Conservation (phyloP, 1,140 invertebrate genomes). For the Asbolus verrucosus region DNA sequence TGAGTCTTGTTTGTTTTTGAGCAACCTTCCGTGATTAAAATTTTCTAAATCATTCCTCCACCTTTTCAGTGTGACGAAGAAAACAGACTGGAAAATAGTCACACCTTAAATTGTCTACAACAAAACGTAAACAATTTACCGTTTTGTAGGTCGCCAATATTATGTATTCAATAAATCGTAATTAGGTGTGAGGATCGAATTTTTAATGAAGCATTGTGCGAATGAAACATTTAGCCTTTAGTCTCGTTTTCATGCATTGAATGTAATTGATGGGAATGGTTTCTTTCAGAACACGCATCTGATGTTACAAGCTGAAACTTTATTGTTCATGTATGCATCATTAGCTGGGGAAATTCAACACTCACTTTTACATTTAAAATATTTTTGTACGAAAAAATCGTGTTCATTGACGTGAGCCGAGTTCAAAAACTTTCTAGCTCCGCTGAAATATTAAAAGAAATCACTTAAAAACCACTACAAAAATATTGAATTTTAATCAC, state of each 20-base stretch:
- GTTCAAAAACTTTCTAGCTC: too few relatives aligned
- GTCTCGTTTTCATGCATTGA: conserved; percentile 22
- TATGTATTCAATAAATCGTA: conserved; percentile 36
- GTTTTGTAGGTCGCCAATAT: conserved; percentile 29
- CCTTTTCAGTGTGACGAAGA: conserved; percentile 25
- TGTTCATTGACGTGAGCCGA: too few relatives aligned
- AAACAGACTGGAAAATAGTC: conserved; percentile 15
- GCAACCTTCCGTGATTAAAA: conserved; percentile 12
- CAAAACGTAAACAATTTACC: conserved; percentile 30
- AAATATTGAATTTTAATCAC: too few relatives aligned
- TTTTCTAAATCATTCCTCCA: conserved; percentile 4
- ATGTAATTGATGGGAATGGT: conserved; percentile 18
- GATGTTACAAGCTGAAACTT: conserved; percentile 3
- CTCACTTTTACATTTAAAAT: background rate
- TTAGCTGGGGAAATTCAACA: conserved; percentile 6
- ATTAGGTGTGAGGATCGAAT: conserved; percentile 25
- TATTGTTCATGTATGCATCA: background rate
- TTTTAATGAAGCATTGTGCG: conserved; percentile 24
- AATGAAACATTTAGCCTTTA: conserved; percentile 8
- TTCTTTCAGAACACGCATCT: background rate
- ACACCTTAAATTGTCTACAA: conserved; percentile 21
- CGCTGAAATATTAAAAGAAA: too few relatives aligned
- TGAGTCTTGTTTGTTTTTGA: conserved; percentile 31
- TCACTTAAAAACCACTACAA: too few relatives aligned
- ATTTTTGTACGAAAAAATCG: too few relatives aligned